phyloP scores from a whole-genome alignment of 2,888 invertebrate species.

The Nymphalis urticae region DNA sequence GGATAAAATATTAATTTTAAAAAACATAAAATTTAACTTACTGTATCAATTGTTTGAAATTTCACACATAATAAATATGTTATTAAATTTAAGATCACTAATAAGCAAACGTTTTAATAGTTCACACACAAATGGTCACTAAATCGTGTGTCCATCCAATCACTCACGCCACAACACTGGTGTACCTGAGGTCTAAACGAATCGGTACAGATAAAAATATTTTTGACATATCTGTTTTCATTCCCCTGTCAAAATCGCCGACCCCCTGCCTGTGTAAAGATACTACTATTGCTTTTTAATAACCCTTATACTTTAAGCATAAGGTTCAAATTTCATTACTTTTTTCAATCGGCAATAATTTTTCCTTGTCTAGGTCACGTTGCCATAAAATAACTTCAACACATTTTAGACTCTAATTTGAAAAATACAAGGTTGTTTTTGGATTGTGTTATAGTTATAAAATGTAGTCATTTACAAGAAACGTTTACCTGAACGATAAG shows the following conservation, averaged over 20 bases:
- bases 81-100: background rate
- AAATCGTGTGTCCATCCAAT: slow-evolving; percentile 54
- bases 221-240: slow-evolving; percentile 67
- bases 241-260: slow-evolving; percentile 64
- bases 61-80: background rate
- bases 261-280: slow-evolving; percentile 58
- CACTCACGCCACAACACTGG: slow-evolving; percentile 53
- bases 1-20: background rate
- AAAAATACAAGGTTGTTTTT: slow-evolving; percentile 31
- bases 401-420: slow-evolving; percentile 34
- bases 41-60: background rate
- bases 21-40: background rate
- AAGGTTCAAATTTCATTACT: slow-evolving; percentile 34
- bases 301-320: slow-evolving; percentile 16
- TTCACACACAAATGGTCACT: slow-evolving; percentile 40
- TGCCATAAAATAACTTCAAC: slow-evolving; percentile 26
- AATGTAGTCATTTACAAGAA: slow-evolving; percentile 66
- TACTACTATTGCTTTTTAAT: slow-evolving; percentile 2
- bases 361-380: slow-evolving; percentile 37
- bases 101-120: background rate
- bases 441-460: slow-evolving; percentile 36
- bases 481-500: slow-evolving; percentile 72
- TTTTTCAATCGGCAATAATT: slow-evolving; percentile 26
- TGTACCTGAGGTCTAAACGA: slow-evolving; percentile 61
- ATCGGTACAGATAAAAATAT: slow-evolving; percentile 60